Conservation (phyloP, 2,888 invertebrate species). For the Halictus ligatus region DNA sequence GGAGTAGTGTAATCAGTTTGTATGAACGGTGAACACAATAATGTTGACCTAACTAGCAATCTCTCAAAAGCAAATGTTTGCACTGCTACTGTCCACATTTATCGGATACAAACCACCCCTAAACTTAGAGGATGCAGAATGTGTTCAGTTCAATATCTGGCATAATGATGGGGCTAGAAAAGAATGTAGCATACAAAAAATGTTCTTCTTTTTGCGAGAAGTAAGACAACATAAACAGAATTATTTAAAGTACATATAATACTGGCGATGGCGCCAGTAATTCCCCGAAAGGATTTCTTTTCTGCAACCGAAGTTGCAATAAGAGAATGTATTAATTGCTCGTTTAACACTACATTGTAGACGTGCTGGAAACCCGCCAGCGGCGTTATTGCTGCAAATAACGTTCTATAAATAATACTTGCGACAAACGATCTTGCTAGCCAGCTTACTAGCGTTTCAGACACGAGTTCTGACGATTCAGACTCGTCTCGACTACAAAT, state of each 20-base stretch:
- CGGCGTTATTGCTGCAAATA: conserved; percentile 68
- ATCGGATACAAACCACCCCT: neutral
- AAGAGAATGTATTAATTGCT: conserved; percentile 62
- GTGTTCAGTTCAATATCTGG: neutral
- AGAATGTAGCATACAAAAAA: neutral
- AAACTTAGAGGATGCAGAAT: neutral
- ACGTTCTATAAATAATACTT: conserved; percentile 68
- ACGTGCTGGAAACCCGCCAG: conserved; percentile 62
- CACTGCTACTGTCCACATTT: neutral
- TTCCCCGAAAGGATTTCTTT: neutral
- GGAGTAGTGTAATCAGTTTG: neutral
- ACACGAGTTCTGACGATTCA: conserved; percentile 19
- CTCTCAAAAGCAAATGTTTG: neutral
- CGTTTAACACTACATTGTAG: conserved; percentile 62
- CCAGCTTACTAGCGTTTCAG: conserved; percentile 49
- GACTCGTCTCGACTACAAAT: neutral
- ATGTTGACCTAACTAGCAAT: no score
- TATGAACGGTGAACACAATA: neutral
- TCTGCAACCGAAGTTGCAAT: conserved; percentile 1
- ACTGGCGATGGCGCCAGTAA: neutral
- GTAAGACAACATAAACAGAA: neutral
- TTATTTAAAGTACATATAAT: neutral
- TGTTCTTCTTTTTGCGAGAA: neutral
- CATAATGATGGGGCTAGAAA: neutral
- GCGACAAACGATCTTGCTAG: conserved; percentile 62